Evolutionary conservation across 2,113 vertebrate genomes (phyloP), one percentile per base, ranked within the genome.

Genomic region (Fregata magnificens): DNA sequence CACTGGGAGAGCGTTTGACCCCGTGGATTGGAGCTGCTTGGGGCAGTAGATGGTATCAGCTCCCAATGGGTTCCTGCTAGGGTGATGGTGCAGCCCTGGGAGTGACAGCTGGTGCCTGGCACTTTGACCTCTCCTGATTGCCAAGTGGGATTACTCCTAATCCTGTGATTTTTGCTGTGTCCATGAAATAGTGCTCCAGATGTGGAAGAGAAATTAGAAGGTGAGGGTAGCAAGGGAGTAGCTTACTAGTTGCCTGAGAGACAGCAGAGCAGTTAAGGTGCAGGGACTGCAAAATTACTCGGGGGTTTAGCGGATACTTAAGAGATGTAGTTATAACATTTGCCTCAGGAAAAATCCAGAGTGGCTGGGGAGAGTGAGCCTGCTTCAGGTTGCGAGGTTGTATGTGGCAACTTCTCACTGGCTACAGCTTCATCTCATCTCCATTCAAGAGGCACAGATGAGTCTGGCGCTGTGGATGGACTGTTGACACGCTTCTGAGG

Each of bases 331-430:
- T 42, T 88, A 36, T 1, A 26, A 14, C 0, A 0, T 44, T 94
- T 78, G 18, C 52, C 62, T 85, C 65, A 32, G 53, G 44, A 74
- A 34, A 9, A 82, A 52, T 77, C 18, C 20, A 2, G 29, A 38
- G 25, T 49, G 86, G 21, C 40, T 32, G 72, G 16, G 28, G 42
- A 77, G 40, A 22, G 38, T 3, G 20, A 87, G 22, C 58, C 28
- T 14, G 16, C 45, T 70, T 82, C 1, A 1, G 0, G 0, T 42
- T 66, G 17, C 0, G 11, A 45, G 71, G 31, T 59, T 3, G 1
- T 62, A 13, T 1, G 1, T 31, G 9, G 38, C 29, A 22, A 1
- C 74, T 90, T 53, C 47, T 86, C 25, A 29, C 63, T 63, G 63
- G n/a, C 80, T 26, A 11, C 34, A 26, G 1, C 28, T 90, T 82